A percentile compares a stretch with the other conserved stretches of the same genome.
phyloP scores from a whole-genome alignment of 1,140 invertebrate genomes.

The Drosophila teissieri region DNA sequence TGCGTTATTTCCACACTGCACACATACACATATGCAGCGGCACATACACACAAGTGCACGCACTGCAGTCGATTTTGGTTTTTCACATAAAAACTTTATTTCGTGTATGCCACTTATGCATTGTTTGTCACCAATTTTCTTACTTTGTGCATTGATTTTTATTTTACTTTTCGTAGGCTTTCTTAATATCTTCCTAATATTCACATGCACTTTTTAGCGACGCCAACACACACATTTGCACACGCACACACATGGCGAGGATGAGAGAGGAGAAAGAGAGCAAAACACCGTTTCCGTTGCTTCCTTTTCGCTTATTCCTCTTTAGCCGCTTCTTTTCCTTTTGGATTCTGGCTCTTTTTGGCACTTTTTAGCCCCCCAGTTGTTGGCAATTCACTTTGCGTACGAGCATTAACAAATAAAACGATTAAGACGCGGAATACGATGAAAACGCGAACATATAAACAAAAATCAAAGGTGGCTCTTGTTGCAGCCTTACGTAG shows the following conservation, averaged over 20 bases:
- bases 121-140: slow-evolving; percentile 25
- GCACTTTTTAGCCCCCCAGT: slow-evolving; percentile 11
- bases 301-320: slow-evolving; percentile 32
- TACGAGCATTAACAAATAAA: slow-evolving; percentile 32
- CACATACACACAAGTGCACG: slow-evolving; percentile 55
- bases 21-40: slow-evolving; percentile 25
- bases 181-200: slow-evolving; percentile 32
- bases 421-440: background rate
- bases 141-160: slow-evolving; percentile 3
- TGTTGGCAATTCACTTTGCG: slow-evolving; percentile 3
- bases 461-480: background rate
- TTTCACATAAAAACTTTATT: slow-evolving; percentile 3
- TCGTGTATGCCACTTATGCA: slow-evolving; percentile 4
- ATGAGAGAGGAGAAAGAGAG: slow-evolving; percentile 3
- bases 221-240: slow-evolving; percentile 37
- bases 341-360: slow-evolving; percentile 9
- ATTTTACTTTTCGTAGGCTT: slow-evolving; percentile 8
- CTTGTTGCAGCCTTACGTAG: background rate
- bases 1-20: slow-evolving; percentile 21
- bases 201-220: slow-evolving; percentile 62
- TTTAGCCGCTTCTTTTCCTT: slow-evolving; percentile 14
- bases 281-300: slow-evolving; percentile 17
- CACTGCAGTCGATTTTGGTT: slow-evolving; percentile 56
- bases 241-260: slow-evolving; percentile 13
- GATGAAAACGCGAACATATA: background rate